Evolutionary conservation across 1,140 invertebrate species (phyloP).

Genomic region (Bombus confusus): DNA sequence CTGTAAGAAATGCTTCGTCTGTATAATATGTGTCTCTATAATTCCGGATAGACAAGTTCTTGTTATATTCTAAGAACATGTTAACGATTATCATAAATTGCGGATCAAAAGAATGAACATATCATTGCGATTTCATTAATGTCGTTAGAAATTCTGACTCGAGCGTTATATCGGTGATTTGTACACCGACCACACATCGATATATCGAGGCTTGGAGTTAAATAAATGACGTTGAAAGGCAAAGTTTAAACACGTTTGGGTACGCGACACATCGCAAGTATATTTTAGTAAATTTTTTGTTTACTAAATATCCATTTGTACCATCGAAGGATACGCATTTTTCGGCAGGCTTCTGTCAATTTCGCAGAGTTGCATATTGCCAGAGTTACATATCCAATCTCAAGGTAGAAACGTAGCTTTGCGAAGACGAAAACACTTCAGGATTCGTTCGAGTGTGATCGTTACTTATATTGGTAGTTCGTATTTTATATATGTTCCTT

Average conservation of each 20-base stretch:
- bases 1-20: not conserved
- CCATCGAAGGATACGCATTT: not conserved
- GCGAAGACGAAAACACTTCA: conserved; percentile 35
- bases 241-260: too few relatives aligned
- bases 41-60: not conserved
- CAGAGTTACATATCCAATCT: not conserved
- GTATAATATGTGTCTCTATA: not conserved
- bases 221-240: too few relatives aligned
- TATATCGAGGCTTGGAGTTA: not conserved
- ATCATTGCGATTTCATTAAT: not conserved
- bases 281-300: not conserved
- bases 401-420: not conserved
- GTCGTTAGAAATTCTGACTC: not conserved
- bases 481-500: conserved; percentile 68
- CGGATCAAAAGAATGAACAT: not conserved
- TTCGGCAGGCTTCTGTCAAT: not conserved
- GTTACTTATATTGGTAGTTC: conserved; percentile 64
- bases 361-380: not conserved
- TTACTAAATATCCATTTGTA: not conserved
- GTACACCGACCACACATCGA: not conserved
- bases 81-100: not conserved
- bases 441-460: conserved; percentile 54
- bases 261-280: not conserved
- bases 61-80: not conserved
- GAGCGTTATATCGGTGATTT: not conserved